A percentile compares a stretch with the other conserved stretches of the same genome.
Conservation (phyloP, 1,140 invertebrate species). For the Hyles vespertilio region DNA sequence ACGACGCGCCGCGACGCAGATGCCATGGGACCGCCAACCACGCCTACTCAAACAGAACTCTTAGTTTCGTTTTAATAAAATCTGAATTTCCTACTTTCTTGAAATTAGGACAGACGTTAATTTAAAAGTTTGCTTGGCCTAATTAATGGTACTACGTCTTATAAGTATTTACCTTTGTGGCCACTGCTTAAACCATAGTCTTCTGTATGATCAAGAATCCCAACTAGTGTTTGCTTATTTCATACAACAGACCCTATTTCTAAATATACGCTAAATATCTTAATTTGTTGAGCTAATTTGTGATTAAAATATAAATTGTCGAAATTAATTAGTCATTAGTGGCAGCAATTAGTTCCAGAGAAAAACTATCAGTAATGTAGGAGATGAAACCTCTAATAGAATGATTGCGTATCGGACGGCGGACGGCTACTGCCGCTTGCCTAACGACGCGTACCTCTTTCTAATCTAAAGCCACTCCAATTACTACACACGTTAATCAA, state of each 20-base stretch:
- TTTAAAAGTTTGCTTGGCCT: no score
- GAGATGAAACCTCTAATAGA: conserved; percentile 16
- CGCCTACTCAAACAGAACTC: not conserved
- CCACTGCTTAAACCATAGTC: no score
- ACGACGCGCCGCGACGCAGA: conserved; percentile 12
- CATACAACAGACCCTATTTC: no score
- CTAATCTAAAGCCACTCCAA: conserved; percentile 6
- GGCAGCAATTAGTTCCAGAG: not conserved
- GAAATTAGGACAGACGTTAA: no score
- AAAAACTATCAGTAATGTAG: not conserved
- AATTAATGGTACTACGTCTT: no score
- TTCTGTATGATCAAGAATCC: no score
- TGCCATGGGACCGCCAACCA: not conserved
- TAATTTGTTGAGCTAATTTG: no score
- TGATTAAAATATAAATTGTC: not conserved
- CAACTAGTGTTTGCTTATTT: no score
- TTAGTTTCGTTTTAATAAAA: conserved; percentile 18
- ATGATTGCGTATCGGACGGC: conserved; percentile 11
- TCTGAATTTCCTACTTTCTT: not conserved
- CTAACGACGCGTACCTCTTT: conserved; percentile 15
- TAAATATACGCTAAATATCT: no score
- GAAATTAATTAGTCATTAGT: not conserved
- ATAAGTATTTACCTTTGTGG: no score
- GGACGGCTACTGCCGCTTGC: conserved; percentile 4
- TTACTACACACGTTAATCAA: conserved; percentile 16